Evolutionary conservation across 2,888 invertebrate species (phyloP).

Genomic region (Petrophora chlorosata): DNA sequence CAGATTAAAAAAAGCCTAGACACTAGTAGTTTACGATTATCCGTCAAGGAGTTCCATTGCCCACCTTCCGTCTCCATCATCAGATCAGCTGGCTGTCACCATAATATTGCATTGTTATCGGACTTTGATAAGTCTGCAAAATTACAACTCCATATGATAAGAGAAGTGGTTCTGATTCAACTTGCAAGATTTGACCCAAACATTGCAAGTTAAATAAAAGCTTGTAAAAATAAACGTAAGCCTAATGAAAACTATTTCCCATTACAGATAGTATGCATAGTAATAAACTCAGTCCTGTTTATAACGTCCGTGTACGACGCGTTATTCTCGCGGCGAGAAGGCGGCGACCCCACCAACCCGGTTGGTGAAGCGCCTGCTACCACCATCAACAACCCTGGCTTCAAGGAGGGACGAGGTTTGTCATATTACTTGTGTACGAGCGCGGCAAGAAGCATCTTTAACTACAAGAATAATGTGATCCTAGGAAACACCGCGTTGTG

Average conservation of each 20-base stretch:
- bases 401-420: slow-evolving; percentile 7
- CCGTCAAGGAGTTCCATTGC: too few relatives aligned
- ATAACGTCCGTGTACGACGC: slow-evolving; percentile 92
- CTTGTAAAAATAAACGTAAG: neutral
- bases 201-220: neutral
- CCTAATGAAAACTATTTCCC: neutral
- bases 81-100: too few relatives aligned
- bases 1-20: too few relatives aligned
- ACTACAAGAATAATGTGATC: too few relatives aligned
- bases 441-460: too few relatives aligned
- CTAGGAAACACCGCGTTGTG: too few relatives aligned
- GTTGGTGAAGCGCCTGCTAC: slow-evolving; percentile 85
- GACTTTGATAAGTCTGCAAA: too few relatives aligned
- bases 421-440: neutral
- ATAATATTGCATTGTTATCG: too few relatives aligned
- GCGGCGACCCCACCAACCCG: slow-evolving; percentile 91
- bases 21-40: too few relatives aligned
- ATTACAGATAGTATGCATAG: slow-evolving; percentile 90
- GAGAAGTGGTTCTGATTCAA: too few relatives aligned
- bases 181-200: neutral
- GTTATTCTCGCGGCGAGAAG: slow-evolving; percentile 88
- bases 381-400: slow-evolving; percentile 84
- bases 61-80: too few relatives aligned
- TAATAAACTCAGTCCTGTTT: slow-evolving; percentile 89
- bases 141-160: too few relatives aligned